These are phyloP conservation scores for Emydocephalus ijimae DNA, from an alignment of 2,113 vertebrate genomes.

Conservation along the genomic window DNA sequence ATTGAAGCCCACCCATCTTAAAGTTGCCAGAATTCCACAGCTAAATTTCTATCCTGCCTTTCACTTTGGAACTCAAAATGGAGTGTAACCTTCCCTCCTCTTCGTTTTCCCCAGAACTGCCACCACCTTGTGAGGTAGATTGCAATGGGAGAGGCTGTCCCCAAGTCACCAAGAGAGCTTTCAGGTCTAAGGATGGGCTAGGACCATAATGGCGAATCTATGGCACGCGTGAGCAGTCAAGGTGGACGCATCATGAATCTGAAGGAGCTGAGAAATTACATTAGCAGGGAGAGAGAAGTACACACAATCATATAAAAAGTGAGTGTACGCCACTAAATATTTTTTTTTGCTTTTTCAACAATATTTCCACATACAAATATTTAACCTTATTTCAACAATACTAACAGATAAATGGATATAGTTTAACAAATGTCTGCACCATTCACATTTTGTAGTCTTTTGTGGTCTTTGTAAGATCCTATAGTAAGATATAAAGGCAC, in stretches of 20 bases:
- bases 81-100: too few relatives aligned
- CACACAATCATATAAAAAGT: not conserved
- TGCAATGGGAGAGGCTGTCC: too few relatives aligned
- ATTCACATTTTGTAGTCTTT: not conserved
- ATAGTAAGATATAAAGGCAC: not conserved
- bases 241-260: not conserved
- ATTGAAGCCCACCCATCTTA: too few relatives aligned
- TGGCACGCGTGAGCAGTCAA: not conserved
- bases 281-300: not conserved
- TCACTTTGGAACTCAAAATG: too few relatives aligned
- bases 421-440: not conserved
- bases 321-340: not conserved
- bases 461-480: not conserved
- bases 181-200: too few relatives aligned
- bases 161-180: too few relatives aligned
- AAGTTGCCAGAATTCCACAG: too few relatives aligned
- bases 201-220: too few relatives aligned
- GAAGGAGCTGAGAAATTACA: not conserved
- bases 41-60: too few relatives aligned
- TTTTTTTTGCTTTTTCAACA: not conserved
- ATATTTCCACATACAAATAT: not conserved
- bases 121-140: too few relatives aligned
- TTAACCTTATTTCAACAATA: not conserved
- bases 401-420: not conserved
- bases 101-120: too few relatives aligned